phyloP scores from a whole-genome alignment of 2,797 vertebrate genomes.

The Myiotriccus ornatus region DNA sequence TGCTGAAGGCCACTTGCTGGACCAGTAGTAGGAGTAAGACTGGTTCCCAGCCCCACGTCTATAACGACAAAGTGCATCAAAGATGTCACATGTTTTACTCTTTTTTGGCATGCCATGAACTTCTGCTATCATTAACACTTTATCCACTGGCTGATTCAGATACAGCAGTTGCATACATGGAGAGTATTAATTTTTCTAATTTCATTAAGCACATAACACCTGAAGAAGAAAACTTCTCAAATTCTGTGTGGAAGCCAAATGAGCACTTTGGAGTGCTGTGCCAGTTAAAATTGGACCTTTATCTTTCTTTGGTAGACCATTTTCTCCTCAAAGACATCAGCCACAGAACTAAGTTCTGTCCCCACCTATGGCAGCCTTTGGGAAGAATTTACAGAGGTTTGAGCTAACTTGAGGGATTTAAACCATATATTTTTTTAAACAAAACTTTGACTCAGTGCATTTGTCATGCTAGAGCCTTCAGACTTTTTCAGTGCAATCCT shows the following conservation, averaged over 20 bases:
- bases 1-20: background rate
- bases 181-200: background rate
- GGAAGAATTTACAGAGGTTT: background rate
- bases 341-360: background rate
- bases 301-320: background rate
- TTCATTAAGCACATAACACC: background rate
- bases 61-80: background rate
- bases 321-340: background rate
- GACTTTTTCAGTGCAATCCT: background rate
- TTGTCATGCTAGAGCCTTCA: background rate
- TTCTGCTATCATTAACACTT: background rate
- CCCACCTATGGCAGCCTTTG: background rate
- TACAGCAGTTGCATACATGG: background rate
- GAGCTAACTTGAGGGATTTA: background rate
- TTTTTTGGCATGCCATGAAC: background rate
- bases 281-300: background rate
- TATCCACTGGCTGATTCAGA: background rate
- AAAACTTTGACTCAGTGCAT: background rate
- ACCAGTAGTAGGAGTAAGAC: background rate
- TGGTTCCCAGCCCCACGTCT: accelerated
- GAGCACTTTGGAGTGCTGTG: background rate
- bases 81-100: background rate
- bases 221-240: background rate
- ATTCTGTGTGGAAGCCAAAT: background rate
- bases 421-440: background rate